Evolutionary conservation across 2,113 vertebrate genomes (phyloP), one percentile per base, ranked within the genome.

Genomic region (Elephantulus edwardii): DNA sequence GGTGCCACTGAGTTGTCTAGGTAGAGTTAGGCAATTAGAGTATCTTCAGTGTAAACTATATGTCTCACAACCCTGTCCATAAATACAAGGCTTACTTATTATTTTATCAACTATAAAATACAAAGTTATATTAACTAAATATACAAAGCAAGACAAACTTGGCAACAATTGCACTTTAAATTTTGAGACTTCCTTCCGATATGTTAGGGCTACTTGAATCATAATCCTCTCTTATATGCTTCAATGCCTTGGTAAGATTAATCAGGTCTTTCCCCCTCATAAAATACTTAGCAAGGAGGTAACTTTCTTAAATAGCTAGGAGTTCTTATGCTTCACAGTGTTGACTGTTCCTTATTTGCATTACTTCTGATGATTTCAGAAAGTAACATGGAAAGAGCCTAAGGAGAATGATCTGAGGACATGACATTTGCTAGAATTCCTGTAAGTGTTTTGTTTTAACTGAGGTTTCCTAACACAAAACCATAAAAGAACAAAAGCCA

Each of bases 401-500:
- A 46, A 11, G 4, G 20, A 19, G 5, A 10, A 8, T 13, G 24
- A 52, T 78, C 30, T 13, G 11, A 90, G 68, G 64, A 93, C 88
- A n/a, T 79, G 83, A 85, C 14, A 3, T 24, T 86, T 93, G 28
- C 48, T 17, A 14, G 42, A 92, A 52, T 72, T 88, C 71, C 75
- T 83, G 76, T n/a, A 42, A 35, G 28, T 76, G 17, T 71, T 96
- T 96, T 88, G 60, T 70, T 96, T 94, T 87, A 96, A 76, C 74
- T 33, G 54, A 95, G 70, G 76, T 94, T 96, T 96, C 91, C 86
- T 88, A 86, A 83, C 64, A 92, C 42, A 75, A 95, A 95, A 89
- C 70, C 94, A 96, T 83, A 85, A 94, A 95, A 84, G 64, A 58
- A 0, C 0, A 35, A 81, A 89, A 77, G 83, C 77, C 95, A 93